Conservation (phyloP, 2,888 invertebrate species). For the Sphecodes monilicornis region DNA sequence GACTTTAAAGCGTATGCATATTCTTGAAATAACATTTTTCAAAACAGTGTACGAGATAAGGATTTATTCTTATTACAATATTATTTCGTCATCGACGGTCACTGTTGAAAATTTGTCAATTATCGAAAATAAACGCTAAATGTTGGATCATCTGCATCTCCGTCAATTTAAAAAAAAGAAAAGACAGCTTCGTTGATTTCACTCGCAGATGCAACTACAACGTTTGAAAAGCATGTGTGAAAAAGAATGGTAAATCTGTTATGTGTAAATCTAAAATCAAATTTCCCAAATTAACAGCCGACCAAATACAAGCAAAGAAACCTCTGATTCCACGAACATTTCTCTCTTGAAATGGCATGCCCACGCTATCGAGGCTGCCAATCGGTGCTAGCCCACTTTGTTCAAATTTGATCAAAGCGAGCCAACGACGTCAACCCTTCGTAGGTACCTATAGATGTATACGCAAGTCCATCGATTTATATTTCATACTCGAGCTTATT, state of each 20-base stretch:
- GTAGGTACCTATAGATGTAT: not conserved
- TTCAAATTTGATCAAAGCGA: not conserved
- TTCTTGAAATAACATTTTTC: too few relatives aligned
- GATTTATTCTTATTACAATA: too few relatives aligned
- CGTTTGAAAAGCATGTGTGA: not conserved
- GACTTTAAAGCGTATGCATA: not conserved
- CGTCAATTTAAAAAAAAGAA: too few relatives aligned
- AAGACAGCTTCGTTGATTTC: not conserved
- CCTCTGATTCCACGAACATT: not conserved
- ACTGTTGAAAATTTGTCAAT: too few relatives aligned
- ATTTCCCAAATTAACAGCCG: not conserved
- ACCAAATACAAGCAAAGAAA: not conserved
- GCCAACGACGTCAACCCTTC: not conserved
- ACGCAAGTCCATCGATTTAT: not conserved
- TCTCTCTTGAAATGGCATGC: not conserved
- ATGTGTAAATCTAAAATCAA: not conserved
- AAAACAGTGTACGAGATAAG: too few relatives aligned
- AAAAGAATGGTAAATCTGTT: not conserved
- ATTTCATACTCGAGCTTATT: not conserved
- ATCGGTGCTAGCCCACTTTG: not conserved
- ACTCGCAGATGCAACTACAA: not conserved
- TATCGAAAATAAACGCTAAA: too few relatives aligned
- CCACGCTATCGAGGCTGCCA: not conserved
- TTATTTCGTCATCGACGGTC: too few relatives aligned
- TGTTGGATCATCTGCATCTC: too few relatives aligned